Conservation (phyloP, 2,113 vertebrate species). For the Trichomycterus rosablanca region DNA sequence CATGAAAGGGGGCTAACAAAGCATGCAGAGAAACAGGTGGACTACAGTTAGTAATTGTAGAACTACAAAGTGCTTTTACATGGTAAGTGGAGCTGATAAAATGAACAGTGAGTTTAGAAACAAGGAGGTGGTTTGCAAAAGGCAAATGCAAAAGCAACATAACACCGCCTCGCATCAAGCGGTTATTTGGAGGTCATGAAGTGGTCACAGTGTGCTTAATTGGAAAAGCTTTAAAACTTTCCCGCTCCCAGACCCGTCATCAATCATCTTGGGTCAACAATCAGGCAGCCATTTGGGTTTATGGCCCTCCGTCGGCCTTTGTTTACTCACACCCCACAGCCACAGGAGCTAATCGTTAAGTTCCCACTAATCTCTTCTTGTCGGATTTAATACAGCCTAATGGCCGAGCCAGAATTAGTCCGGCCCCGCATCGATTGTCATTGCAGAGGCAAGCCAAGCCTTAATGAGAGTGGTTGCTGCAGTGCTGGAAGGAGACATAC, state of each 20-base stretch:
- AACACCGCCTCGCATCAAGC: not conserved
- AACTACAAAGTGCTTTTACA: too few species aligned
- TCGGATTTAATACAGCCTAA: constrained; percentile 39
- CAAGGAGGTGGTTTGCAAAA: not conserved
- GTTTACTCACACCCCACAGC: constrained; percentile 24
- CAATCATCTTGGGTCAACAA: constrained; percentile 13
- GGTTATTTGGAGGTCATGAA: not conserved
- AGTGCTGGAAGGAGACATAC: not conserved
- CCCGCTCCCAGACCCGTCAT: constrained; percentile 2
- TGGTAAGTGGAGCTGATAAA: too few species aligned
- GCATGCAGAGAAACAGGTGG: too few species aligned
- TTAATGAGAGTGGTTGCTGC: constrained; percentile 18
- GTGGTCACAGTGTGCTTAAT: not conserved
- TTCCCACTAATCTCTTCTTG: constrained; percentile 43
- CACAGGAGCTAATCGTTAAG: constrained; percentile 37
- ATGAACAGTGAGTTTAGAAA: too few species aligned
- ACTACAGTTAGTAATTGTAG: too few species aligned
- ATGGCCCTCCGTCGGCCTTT: constrained; percentile 28
- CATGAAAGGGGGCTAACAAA: too few species aligned
- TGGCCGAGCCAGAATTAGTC: constrained; percentile 41
- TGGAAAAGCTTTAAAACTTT: not conserved
- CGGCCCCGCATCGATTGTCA: constrained; percentile 40
- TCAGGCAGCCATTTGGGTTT: constrained; percentile 30
- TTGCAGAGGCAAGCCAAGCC: not conserved
- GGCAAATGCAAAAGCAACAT: not conserved